These are phyloP conservation scores for Dendrolimus kikuchii DNA, from an alignment of 1,140 invertebrate genomes.

Conservation along the genomic window DNA sequence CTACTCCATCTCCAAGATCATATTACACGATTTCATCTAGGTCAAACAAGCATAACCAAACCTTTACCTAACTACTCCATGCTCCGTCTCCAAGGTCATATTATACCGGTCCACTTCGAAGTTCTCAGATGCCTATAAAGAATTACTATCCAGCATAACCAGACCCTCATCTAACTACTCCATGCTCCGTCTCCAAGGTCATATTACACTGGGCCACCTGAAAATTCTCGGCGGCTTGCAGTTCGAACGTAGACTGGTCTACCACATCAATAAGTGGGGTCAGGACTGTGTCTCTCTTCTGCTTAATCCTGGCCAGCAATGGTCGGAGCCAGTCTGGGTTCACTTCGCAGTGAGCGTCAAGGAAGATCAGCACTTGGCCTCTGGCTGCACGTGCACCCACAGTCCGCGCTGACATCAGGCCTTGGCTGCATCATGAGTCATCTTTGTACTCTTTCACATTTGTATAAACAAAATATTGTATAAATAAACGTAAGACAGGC, in stretches of 20 bases:
- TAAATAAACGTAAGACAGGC: no score
- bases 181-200: background rate
- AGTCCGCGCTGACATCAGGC: conserved; percentile 89
- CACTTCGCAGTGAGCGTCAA: conserved; percentile 97
- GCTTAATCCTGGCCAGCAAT: conserved; percentile 85
- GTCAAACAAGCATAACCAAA: background rate
- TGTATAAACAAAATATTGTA: no score
- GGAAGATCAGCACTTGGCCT: conserved; percentile 91
- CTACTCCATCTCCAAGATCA: background rate
- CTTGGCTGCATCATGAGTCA: conserved; percentile 68
- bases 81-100: background rate
- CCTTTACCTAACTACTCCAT: background rate
- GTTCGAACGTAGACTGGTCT: conserved; percentile 88
- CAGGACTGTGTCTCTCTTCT: conserved; percentile 84
- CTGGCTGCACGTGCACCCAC: conserved; percentile 83
- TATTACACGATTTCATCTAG: no score
- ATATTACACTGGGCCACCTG: conserved; percentile 39
- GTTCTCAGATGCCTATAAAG: conserved; percentile 65
- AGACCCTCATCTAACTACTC: background rate
- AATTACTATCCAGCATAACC: no score
- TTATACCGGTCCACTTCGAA: conserved; percentile 52
- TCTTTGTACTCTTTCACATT: no score
- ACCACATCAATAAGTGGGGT: conserved; percentile 96
- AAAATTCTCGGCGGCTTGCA: conserved; percentile 76
- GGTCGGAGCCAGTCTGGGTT: conserved; percentile 89